A percentile compares a stretch with the other conserved stretches of the same genome.
Evolutionary conservation across 2,113 vertebrate species (phyloP).

Genomic region (Lagopus leucura): DNA sequence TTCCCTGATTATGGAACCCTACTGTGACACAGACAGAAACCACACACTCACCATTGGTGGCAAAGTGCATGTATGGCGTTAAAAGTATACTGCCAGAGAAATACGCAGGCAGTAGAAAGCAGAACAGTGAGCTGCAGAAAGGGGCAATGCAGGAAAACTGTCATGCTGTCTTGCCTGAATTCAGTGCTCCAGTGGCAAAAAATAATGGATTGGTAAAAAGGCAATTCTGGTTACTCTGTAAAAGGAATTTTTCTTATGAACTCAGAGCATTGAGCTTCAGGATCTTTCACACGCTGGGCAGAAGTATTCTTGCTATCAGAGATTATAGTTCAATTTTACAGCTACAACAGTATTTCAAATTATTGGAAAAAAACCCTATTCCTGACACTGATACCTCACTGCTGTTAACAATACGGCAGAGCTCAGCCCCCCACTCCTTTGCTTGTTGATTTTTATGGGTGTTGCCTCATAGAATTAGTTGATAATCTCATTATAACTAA

Average conservation of each 20-base stretch:
- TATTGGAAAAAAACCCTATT: background rate
- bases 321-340: background rate
- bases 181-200: background rate
- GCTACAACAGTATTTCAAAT: background rate
- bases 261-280: background rate
- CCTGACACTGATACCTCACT: background rate
- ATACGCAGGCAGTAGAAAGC: background rate
- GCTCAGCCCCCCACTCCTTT: background rate
- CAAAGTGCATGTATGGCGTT: background rate
- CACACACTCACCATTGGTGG: background rate
- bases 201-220: background rate
- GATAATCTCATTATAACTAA: slow-evolving; percentile 78
- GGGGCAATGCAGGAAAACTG: background rate
- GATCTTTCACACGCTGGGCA: background rate
- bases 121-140: background rate
- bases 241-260: background rate
- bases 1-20: background rate
- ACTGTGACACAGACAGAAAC: background rate
- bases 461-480: slow-evolving; percentile 18
- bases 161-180: background rate
- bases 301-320: background rate
- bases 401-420: background rate
- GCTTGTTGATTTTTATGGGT: slow-evolving; percentile 34
- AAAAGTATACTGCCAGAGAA: background rate
- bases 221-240: background rate